These are phyloP conservation scores for Chloropsis hardwickii DNA, from an alignment of 2,113 vertebrate genomes.

Conservation along the genomic window DNA sequence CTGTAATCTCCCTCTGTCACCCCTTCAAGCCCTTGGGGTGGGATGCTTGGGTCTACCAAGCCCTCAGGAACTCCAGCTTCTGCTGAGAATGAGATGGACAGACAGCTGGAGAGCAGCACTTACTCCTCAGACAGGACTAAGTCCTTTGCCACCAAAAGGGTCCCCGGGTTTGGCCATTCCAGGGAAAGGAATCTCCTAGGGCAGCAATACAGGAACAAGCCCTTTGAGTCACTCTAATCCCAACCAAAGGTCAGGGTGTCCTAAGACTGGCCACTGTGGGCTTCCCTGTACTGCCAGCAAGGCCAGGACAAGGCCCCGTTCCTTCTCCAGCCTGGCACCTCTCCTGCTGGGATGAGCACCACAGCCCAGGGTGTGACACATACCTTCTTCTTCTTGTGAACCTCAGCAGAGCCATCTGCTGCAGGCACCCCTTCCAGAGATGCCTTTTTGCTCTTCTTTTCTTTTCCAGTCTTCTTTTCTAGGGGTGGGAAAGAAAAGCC, in stretches of 20 bases:
- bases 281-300: background rate
- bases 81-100: background rate
- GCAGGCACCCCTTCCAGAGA: background rate
- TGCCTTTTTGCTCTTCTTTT: slow-evolving; percentile 68
- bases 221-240: background rate
- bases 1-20: background rate
- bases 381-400: slow-evolving; percentile 75
- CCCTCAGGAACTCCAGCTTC: background rate
- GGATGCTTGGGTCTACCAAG: background rate
- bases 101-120: background rate
- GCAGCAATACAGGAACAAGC: background rate
- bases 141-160: background rate
- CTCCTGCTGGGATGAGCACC: background rate
- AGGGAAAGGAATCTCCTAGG: background rate
- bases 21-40: background rate
- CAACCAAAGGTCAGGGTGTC: background rate
- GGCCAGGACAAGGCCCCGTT: background rate
- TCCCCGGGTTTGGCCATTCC: background rate
- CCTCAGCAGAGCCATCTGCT: slow-evolving; percentile 25
- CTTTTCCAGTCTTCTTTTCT: slow-evolving; percentile 69
- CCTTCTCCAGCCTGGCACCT: background rate
- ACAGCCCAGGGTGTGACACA: background rate
- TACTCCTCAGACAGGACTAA: background rate
- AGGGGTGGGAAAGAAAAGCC: background rate
- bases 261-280: background rate